These are phyloP conservation scores for Ephialtes manifestator DNA, from an alignment of 2,888 invertebrate species.

Conservation along the genomic window DNA sequence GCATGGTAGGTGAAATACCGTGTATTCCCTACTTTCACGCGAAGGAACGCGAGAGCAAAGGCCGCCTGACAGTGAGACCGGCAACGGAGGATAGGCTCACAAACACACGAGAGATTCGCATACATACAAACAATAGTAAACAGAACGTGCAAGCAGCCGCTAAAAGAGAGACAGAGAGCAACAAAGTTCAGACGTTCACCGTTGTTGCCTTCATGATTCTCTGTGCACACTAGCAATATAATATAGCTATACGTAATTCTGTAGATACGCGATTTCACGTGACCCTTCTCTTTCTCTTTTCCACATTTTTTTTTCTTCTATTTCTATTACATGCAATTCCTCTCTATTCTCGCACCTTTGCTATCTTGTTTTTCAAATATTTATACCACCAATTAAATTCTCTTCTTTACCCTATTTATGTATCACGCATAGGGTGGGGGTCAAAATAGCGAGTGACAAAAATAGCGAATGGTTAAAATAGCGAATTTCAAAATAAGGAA, in stretches of 20 bases:
- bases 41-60: constrained; percentile 79
- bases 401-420: constrained; percentile 3
- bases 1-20: constrained; percentile 47
- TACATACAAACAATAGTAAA: constrained; percentile 43
- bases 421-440: too few relatives aligned
- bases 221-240: constrained; percentile 61
- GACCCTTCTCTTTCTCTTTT: constrained; percentile 63
- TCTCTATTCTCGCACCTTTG: constrained; percentile 24
- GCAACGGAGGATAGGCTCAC: constrained; percentile 59
- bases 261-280: constrained; percentile 57
- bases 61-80: constrained; percentile 76
- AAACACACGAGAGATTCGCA: constrained; percentile 26
- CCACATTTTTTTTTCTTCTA: constrained; percentile 41
- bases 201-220: constrained; percentile 75
- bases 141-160: constrained; percentile 55
- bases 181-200: constrained; percentile 83
- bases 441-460: too few relatives aligned
- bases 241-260: constrained; percentile 44
- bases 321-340: constrained; percentile 14
- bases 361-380: neutral
- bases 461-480: too few relatives aligned
- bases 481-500: too few relatives aligned
- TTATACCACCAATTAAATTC: constrained; percentile 3
- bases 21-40: constrained; percentile 78
- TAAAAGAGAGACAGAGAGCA: constrained; percentile 63